Percentiles rank a stretch among this genome's conserved stretches.
Evolutionary conservation across 2,113 vertebrate genomes (phyloP).

Genomic region (Rhombomys opimus): DNA sequence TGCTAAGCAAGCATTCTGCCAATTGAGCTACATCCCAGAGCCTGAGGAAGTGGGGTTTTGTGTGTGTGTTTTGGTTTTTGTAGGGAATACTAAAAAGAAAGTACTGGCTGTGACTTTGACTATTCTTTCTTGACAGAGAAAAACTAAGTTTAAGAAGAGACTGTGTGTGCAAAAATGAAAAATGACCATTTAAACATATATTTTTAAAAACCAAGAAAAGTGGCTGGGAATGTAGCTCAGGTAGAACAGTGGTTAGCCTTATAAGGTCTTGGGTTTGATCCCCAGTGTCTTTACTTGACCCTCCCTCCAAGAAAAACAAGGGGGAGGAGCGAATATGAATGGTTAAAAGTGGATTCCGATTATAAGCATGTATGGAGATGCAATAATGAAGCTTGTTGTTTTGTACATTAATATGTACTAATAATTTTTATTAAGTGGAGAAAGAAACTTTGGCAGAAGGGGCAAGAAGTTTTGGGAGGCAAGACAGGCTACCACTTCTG

Average conservation of each 20-base stretch:
- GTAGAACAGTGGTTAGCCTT: neutral
- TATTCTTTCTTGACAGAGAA: constrained; percentile 19
- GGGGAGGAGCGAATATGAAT: neutral
- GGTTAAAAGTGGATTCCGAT: neutral
- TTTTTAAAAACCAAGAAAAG: neutral
- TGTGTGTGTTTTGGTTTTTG: neutral
- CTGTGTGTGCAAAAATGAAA: constrained; percentile 45
- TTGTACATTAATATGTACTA: neutral
- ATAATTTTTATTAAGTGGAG: neutral
- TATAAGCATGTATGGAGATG: neutral
- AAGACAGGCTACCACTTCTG: neutral
- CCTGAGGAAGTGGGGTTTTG: neutral
- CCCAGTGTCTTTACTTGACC: neutral
- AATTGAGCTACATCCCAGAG: neutral
- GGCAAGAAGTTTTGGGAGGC: too few relatives aligned
- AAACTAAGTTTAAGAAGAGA: neutral
- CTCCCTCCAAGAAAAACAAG: neutral
- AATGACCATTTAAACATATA: neutral
- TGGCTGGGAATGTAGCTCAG: neutral
- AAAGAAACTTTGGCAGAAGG: neutral
- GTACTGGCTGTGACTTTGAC: constrained; percentile 10
- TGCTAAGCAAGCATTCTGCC: neutral
- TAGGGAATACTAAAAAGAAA: constrained; percentile 39
- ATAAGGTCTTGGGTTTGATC: neutral
- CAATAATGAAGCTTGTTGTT: neutral